Percentiles rank a stretch among this genome's conserved stretches.
Conservation (phyloP, 2,888 invertebrate genomes). For the Venusia cambrica region DNA sequence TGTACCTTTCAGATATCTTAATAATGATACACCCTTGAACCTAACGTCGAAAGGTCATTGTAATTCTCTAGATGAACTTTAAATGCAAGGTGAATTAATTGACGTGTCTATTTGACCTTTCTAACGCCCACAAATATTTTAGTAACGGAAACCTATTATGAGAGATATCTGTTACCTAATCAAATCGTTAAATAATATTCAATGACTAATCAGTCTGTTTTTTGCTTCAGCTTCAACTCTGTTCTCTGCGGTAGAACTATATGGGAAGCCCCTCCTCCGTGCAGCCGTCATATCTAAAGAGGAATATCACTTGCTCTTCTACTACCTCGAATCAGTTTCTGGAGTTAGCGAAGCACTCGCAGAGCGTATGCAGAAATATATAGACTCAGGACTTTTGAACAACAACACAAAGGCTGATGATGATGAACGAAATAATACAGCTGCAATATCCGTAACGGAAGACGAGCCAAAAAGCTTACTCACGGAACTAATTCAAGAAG, state of each 20-base stretch:
- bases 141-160: constrained; percentile 28
- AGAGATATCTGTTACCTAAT: constrained; percentile 19
- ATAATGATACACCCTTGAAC: constrained; percentile 30
- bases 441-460: constrained; percentile 42
- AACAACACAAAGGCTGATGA: constrained; percentile 47
- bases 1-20: constrained; percentile 18
- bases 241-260: constrained; percentile 83
- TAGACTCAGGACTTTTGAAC: constrained; percentile 71
- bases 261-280: constrained; percentile 81
- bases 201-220: constrained; percentile 37
- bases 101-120: constrained; percentile 49
- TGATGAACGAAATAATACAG: constrained; percentile 38
- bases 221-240: constrained; percentile 76
- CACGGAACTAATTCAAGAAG: constrained; percentile 70
- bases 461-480: constrained; percentile 65
- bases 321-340: constrained; percentile 74
- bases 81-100: constrained; percentile 61
- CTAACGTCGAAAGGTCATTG: constrained; percentile 50
- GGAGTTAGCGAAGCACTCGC: constrained; percentile 72
- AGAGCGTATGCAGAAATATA: constrained; percentile 73
- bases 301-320: constrained; percentile 78
- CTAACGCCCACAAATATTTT: constrained; percentile 43
- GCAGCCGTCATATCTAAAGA: constrained; percentile 74
- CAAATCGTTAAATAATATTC: constrained; percentile 7
- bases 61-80: constrained; percentile 51